Conservation (phyloP, 2,113 vertebrate genomes). For the Phyllopteryx taeniolatus region DNA sequence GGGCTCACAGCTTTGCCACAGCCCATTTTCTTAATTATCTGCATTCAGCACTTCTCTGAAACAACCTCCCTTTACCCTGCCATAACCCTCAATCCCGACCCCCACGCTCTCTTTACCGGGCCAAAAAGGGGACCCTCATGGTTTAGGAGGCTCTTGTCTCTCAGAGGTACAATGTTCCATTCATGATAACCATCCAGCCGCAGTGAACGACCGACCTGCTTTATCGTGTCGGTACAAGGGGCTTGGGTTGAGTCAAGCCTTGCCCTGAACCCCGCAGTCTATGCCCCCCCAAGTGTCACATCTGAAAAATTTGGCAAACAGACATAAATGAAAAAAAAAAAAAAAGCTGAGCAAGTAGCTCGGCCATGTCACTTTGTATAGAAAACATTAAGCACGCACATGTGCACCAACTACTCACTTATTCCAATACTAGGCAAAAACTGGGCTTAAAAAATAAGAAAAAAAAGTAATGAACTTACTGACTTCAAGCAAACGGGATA, state of each 20-base stretch:
- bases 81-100: neutral
- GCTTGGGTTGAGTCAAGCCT: slow-evolving; percentile 37
- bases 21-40: slow-evolving; percentile 72
- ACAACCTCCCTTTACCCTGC: slow-evolving; percentile 16
- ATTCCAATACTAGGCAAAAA: neutral
- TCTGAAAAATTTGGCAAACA: neutral
- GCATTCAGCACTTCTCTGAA: slow-evolving; percentile 60
- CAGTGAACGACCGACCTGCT: slow-evolving; percentile 41
- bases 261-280: neutral
- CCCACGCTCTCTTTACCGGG: slow-evolving; percentile 16
- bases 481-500: too few relatives aligned
- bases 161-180: slow-evolving; percentile 67
- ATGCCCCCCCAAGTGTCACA: too few relatives aligned
- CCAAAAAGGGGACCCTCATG: slow-evolving; percentile 43
- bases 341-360: neutral
- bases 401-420: neutral
- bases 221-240: slow-evolving; percentile 27
- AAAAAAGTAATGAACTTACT: too few relatives aligned
- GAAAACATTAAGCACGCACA: neutral
- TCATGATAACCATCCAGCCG: slow-evolving; percentile 51
- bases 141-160: slow-evolving; percentile 65
- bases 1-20: slow-evolving; percentile 64
- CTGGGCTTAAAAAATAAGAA: neutral
- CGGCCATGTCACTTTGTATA: neutral
- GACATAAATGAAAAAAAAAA: neutral